Evolutionary conservation across 2,888 invertebrate genomes (phyloP).

Genomic region (Stenodera caucasica): DNA sequence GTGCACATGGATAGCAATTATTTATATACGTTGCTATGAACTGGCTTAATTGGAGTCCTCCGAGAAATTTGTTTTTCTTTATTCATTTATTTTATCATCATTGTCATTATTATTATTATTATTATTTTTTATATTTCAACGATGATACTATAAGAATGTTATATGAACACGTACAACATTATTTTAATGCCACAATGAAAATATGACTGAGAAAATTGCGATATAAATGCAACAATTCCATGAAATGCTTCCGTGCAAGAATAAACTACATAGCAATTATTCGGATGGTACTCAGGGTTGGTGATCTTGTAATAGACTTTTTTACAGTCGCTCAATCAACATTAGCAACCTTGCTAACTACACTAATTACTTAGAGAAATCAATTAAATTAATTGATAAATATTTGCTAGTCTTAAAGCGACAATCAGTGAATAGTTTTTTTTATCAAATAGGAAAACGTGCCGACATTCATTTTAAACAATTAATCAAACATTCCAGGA

Average conservation of each 20-base stretch:
- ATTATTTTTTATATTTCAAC: background rate
- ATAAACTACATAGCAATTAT: background rate
- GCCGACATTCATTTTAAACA: background rate
- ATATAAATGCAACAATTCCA: background rate
- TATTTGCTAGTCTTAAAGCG: background rate
- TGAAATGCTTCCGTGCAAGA: background rate
- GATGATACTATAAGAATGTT: background rate
- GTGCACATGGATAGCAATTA: conserved; percentile 27
- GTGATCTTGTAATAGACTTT: background rate
- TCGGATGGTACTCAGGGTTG: background rate
- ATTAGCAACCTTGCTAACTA: background rate
- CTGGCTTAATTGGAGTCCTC: conserved; percentile 21
- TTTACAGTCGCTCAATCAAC: background rate
- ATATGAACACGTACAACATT: background rate
- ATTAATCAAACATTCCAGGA: conserved; percentile 3
- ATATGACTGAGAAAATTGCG: background rate
- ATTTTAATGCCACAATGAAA: background rate
- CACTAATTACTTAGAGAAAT: conserved; percentile 7
- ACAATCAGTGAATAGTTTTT: background rate
- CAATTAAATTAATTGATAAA: conserved; percentile 6
- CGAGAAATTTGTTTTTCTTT: conserved; percentile 12
- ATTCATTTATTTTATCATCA: background rate
- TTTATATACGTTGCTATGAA: conserved; percentile 19
- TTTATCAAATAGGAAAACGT: background rate
- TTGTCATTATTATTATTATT: background rate